A percentile compares a stretch with the other conserved stretches of the same genome.
Evolutionary conservation across 2,888 invertebrate species (phyloP).

Genomic region (Drosophila koepferae): DNA sequence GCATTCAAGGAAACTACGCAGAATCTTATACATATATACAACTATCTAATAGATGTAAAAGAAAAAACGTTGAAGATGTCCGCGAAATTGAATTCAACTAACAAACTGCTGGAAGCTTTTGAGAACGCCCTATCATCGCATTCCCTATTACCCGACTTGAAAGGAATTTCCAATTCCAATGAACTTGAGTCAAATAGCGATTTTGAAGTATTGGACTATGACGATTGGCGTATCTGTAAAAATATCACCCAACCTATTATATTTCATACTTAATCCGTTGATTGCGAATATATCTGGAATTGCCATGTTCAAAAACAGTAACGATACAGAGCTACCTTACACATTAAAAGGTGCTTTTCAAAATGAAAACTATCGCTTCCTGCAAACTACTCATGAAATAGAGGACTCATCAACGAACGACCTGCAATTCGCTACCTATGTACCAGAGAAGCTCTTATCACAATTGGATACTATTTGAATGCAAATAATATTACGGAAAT

Average conservation of each 20-base stretch:
- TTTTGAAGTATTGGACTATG: slow-evolving; percentile 68
- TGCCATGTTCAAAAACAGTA: slow-evolving; percentile 64
- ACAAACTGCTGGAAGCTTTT: slow-evolving; percentile 87
- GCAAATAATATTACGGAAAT: slow-evolving; percentile 61
- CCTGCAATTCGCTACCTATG: slow-evolving; percentile 87
- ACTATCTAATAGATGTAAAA: slow-evolving; percentile 86
- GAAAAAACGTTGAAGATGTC: slow-evolving; percentile 67
- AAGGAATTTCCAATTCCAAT: not conserved
- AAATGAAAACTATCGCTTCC: slow-evolving; percentile 70
- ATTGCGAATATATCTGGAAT: slow-evolving; percentile 82
- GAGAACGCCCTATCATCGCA: slow-evolving; percentile 85
- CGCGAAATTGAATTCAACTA: slow-evolving; percentile 88
- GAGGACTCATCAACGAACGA: slow-evolving; percentile 86
- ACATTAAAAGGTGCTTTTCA: slow-evolving; percentile 63
- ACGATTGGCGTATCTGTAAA: slow-evolving; percentile 79
- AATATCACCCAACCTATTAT: slow-evolving; percentile 75
- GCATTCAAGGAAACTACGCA: slow-evolving; percentile 25
- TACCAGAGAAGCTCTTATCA: slow-evolving; percentile 85
- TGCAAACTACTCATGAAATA: slow-evolving; percentile 85
- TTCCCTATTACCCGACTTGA: not conserved
- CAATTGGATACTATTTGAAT: slow-evolving; percentile 81
- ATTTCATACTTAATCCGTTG: slow-evolving; percentile 78
- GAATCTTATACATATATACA: slow-evolving; percentile 81
- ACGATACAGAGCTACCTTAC: slow-evolving; percentile 11
- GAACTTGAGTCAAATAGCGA: slow-evolving; percentile 34